Evolutionary conservation across 92 coral and sea anemone species (phyloP), one percentile per base, ranked within the genome.

Genomic region (Siderastrea radians): DNA sequence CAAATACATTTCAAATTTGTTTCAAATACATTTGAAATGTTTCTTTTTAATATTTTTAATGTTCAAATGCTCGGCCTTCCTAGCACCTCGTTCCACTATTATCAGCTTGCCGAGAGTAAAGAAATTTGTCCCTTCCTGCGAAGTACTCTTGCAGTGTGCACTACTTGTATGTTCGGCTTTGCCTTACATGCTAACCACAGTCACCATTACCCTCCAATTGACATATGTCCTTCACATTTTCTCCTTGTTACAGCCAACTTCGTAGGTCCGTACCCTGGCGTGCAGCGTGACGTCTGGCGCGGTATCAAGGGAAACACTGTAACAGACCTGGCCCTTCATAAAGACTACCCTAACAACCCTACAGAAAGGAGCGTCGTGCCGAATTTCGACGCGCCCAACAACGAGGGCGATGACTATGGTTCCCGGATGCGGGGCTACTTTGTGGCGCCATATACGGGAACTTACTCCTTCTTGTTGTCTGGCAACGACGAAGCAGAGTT

Each of bases 401-500:
- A 95, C 75, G 98, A 95, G 44, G 98, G 95, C 15, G 88, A 73
- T 52, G 90, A 93, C 89, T 93, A 93, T 66, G 98, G 98, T 44
- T 91, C 96, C 60, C 93, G 93, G 44, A 73, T 95, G 53, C 87
- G 87, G 72, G 98, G 96, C 0, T 95, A 91, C 82, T 95, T 95
- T 57, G 93, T 95, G 55, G 90, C 98, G 45, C 98, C 95, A 8
- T 95, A 95, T 78, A 93, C 98, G 8, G 98, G 98, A 49, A 86
- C 75, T 17, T 95, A 91, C 89, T 91, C 98, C 47, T 95, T 95
- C 77, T 81, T 95, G 26, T 80, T 95, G 86, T 85, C 92, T 52
- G 98, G 93, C 14, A 95, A 93, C 64, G 96, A 95, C 81, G 95
- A 95, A 79, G 98, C 98, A 5, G 98, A 95, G 92, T 54, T 95